A percentile compares a stretch with the other conserved stretches of the same genome.
Conservation (phyloP, 2,888 invertebrate species). For the Meteorus cinctellus region DNA sequence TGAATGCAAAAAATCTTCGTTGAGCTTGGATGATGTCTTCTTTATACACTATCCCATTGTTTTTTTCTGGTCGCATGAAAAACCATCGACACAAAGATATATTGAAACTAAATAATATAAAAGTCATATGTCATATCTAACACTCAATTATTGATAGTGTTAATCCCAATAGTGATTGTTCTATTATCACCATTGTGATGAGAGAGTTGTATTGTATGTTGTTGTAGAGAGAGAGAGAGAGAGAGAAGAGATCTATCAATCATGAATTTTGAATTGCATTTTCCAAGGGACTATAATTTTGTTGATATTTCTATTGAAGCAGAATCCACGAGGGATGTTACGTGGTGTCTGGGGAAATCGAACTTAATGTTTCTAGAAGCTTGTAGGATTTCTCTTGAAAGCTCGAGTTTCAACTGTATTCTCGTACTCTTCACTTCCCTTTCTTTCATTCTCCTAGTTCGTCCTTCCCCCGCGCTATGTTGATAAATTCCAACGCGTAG, state of each 20-base stretch:
- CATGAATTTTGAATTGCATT: neutral
- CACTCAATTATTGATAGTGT: too few species aligned
- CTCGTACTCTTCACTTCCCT: neutral
- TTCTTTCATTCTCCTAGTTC: neutral
- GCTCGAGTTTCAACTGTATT: constrained; percentile 11
- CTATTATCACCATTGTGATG: neutral
- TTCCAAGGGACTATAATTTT: constrained; percentile 31
- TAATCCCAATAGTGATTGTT: constrained; percentile 27
- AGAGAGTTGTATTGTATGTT: too few species aligned
- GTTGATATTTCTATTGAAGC: constrained; percentile 36
- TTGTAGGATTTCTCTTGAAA: constrained; percentile 9
- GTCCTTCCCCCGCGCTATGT: neutral
- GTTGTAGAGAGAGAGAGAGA: too few species aligned
- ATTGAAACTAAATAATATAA: neutral
- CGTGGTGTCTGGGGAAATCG: constrained; percentile 34
- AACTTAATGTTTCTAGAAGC: constrained; percentile 32
- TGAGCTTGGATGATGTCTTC: constrained; percentile 15
- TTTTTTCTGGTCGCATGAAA: neutral
- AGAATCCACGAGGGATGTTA: constrained; percentile 6
- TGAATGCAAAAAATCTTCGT: constrained; percentile 42
- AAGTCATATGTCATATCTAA: neutral
- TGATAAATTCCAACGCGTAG: constrained; percentile 13
- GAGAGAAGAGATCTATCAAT: neutral
- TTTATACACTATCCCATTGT: constrained; percentile 3
- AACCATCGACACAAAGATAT: neutral